Conservation (phyloP, 2,888 invertebrate genomes). For the Drosophila affinis region DNA sequence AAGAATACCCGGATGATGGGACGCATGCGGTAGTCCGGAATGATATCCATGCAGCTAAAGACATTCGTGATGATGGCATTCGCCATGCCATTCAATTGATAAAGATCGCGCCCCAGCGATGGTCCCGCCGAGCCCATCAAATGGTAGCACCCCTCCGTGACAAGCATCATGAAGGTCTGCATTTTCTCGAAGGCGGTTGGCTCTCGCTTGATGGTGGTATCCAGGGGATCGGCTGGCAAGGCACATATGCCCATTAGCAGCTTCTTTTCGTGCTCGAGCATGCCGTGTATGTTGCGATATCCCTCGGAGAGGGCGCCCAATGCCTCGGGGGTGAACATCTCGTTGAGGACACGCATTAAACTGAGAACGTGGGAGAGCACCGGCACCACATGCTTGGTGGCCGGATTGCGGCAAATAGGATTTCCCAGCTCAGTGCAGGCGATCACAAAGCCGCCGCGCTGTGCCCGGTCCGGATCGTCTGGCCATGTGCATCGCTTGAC, state of each 20-base stretch:
- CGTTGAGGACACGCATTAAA: conserved; percentile 91
- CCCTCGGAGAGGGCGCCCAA: conserved; percentile 86
- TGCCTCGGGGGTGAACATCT: conserved; percentile 90
- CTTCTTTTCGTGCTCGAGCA: conserved; percentile 90
- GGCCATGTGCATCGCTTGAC: conserved; percentile 96
- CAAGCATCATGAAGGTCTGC: conserved; percentile 91
- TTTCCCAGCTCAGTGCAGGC: conserved; percentile 90
- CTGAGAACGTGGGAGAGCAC: conserved; percentile 91
- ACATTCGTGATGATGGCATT: conserved; percentile 88
- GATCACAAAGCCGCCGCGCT: conserved; percentile 92
- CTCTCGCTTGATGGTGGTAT: conserved; percentile 84
- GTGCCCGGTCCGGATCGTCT: conserved; percentile 92
- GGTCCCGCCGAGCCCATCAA: conserved; percentile 91
- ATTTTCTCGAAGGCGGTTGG: conserved; percentile 89
- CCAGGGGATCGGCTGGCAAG: conserved; percentile 83
- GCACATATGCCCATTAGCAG: conserved; percentile 88
- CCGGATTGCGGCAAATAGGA: conserved; percentile 94
- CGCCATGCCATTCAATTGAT: conserved; percentile 90
- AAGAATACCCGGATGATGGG: conserved; percentile 93
- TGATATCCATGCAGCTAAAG: conserved; percentile 85
- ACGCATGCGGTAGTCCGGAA: conserved; percentile 94
- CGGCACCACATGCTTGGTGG: conserved; percentile 91
- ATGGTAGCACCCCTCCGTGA: conserved; percentile 93
- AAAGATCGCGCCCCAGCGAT: conserved; percentile 93
- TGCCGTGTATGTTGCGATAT: conserved; percentile 86